Conservation (phyloP, 2,113 vertebrate species). For the Aix galericulata region DNA sequence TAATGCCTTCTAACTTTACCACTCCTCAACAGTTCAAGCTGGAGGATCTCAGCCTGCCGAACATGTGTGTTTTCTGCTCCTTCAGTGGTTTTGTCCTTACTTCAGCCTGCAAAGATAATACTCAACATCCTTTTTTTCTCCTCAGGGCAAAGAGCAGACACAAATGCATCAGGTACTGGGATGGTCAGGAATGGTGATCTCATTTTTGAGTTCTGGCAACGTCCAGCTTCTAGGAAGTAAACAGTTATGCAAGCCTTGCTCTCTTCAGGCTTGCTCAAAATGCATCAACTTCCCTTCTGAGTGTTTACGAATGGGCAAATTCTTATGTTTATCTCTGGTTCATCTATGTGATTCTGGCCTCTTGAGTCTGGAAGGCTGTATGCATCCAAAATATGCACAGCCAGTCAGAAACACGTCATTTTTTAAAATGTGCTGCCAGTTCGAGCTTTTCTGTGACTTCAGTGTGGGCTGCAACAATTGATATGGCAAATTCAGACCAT, state of each 20-base stretch:
- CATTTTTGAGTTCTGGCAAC: background rate
- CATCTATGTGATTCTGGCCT: background rate
- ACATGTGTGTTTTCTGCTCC: background rate
- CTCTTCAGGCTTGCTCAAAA: background rate
- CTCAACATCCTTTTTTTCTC: background rate
- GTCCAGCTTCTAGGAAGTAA: background rate
- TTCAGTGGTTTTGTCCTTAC: background rate
- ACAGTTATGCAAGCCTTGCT: background rate
- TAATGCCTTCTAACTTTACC: background rate
- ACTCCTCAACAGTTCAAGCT: background rate
- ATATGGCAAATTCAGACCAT: background rate
- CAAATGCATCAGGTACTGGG: background rate
- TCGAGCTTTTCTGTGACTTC: background rate
- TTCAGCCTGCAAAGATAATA: background rate
- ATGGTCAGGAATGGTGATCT: background rate
- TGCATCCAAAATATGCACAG: background rate
- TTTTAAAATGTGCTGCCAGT: background rate
- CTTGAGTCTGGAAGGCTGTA: background rate
- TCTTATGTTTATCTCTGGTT: background rate
- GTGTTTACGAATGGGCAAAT: background rate
- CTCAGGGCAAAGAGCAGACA: background rate
- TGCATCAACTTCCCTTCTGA: background rate
- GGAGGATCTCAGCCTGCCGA: background rate
- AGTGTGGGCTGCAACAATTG: background rate
- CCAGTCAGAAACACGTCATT: background rate